phyloP scores from a whole-genome alignment of 2,113 vertebrate species.

The Colinus virginianus region DNA sequence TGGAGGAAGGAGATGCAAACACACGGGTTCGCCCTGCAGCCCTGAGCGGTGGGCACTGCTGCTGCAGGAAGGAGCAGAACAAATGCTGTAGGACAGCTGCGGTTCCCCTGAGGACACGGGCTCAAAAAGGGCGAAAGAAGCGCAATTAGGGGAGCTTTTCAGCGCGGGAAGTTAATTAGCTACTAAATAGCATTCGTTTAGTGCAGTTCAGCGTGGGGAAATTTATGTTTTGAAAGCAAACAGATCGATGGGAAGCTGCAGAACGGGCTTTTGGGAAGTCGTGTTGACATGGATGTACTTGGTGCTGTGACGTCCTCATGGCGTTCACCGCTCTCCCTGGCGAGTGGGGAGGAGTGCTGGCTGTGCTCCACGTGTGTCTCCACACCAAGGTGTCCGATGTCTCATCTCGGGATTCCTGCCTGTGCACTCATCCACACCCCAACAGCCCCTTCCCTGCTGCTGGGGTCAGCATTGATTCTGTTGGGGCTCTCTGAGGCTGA shows the following conservation, averaged over 20 bases:
- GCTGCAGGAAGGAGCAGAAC: constrained; percentile 69
- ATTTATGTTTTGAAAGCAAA: constrained; percentile 56
- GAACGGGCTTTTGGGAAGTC: not conserved
- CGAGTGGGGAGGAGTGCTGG: not conserved
- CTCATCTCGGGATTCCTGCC: not conserved
- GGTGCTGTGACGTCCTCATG: not conserved
- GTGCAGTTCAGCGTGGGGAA: constrained; percentile 61
- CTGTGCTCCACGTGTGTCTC: accelerated
- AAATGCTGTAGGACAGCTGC: constrained; percentile 75
- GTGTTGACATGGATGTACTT: not conserved
- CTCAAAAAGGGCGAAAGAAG: constrained; percentile 66
- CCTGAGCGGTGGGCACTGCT: too few species aligned
- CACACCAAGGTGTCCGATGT: accelerated
- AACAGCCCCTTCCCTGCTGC: not conserved
- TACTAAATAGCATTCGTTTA: constrained; percentile 81
- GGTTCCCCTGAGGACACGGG: constrained; percentile 57
- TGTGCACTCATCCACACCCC: not conserved
- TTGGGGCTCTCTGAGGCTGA: not conserved
- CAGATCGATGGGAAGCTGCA: constrained; percentile 14
- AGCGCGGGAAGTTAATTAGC: constrained; percentile 80
- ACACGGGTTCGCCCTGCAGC: too few species aligned
- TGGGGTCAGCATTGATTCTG: accelerated
- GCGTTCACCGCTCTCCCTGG: not conserved
- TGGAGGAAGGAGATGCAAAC: too few species aligned
- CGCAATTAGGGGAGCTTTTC: constrained; percentile 79